These are phyloP conservation scores for Karalla daura DNA, from an alignment of 2,797 vertebrate genomes.

Conservation along the genomic window DNA sequence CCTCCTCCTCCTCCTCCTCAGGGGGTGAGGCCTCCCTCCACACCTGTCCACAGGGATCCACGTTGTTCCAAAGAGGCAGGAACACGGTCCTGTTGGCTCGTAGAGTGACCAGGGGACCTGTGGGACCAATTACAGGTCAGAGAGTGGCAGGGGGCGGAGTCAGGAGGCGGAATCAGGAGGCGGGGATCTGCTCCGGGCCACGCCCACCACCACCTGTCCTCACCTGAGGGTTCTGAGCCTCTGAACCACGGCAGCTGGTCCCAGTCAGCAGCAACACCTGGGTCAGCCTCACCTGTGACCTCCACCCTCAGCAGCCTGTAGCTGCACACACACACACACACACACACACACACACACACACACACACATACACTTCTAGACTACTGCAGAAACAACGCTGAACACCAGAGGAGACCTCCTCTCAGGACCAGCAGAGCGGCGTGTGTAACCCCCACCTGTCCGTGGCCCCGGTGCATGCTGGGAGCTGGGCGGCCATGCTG, in stretches of 20 bases:
- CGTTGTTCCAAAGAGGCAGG: conserved; percentile 82
- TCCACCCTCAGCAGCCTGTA: conserved; percentile 59
- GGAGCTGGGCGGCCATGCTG: conserved; percentile 46
- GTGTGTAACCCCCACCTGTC: conserved; percentile 31
- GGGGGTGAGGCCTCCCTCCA: conserved; percentile 74
- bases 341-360: too few species aligned
- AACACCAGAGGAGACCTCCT: too few species aligned
- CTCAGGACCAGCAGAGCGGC: background rate
- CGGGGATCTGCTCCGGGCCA: too few species aligned
- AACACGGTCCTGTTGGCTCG: conserved; percentile 77
- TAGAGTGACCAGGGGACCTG: conserved; percentile 67
- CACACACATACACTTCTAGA: too few species aligned
- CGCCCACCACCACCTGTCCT: background rate
- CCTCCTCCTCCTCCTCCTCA: conserved; percentile 19
- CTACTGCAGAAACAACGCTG: conserved; percentile 1
- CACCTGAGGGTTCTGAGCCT: conserved; percentile 40
- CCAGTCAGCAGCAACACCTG: conserved; percentile 8
- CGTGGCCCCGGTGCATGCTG: conserved; percentile 15
- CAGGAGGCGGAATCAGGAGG: too few species aligned
- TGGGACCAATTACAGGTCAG: background rate
- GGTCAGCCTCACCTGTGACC: conserved; percentile 5
- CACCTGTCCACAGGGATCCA: conserved; percentile 70
- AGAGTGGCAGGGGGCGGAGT: too few species aligned
- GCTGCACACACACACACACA: too few species aligned
- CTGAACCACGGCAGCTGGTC: conserved; percentile 75